Evolutionary conservation across 2,113 vertebrate species (phyloP), one percentile per base, ranked within the genome.

Genomic region (Circaetus gallicus): DNA sequence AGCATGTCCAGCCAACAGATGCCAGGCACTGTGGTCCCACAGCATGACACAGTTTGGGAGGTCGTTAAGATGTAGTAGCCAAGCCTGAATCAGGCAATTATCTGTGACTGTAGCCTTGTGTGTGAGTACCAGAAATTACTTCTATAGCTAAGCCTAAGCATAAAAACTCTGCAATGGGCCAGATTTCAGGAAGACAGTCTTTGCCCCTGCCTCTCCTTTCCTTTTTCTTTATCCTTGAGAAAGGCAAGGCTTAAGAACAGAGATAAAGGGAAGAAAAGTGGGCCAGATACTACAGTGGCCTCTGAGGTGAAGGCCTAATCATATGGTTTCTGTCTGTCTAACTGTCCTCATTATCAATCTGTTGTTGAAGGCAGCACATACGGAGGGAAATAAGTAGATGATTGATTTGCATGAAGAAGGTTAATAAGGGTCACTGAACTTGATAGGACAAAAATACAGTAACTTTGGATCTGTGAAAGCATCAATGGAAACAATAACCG

Each of bases 21-120:
- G 40, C 24, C 34, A 73, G 42, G 65, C 45, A 92, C 6, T 1
- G 1, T 0, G 0, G 20, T 13, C 50, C n/a, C 70, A 55, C 7
- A 3, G 65, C 22, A 13, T 0, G 2, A 43, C 29, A 43, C 36
- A 42, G 13, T 66, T 7, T 32, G 65, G 50, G 26, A 77, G 63
- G 86, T 65, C 1, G 0, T 61, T 84, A 72, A 82, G n/a, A 71
- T 14, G 31, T 38, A 65, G 63, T 52, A 77, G 79, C 31, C 36
- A 65, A 53, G 24, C 28, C 24, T 18, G 59, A 76, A 70, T 61
- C 42, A 61, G 50, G 31, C 12, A 76, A 50, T 42, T 40, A 31
- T 45, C 69, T 67, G 45, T 18, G 6, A n/a, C n/a, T 90, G 19
- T 66, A 72, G n/a, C 8, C 16, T 59, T 67, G 40, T 21, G 9